Conservation (phyloP, 2,113 vertebrate species). For the Mirza zaza region DNA sequence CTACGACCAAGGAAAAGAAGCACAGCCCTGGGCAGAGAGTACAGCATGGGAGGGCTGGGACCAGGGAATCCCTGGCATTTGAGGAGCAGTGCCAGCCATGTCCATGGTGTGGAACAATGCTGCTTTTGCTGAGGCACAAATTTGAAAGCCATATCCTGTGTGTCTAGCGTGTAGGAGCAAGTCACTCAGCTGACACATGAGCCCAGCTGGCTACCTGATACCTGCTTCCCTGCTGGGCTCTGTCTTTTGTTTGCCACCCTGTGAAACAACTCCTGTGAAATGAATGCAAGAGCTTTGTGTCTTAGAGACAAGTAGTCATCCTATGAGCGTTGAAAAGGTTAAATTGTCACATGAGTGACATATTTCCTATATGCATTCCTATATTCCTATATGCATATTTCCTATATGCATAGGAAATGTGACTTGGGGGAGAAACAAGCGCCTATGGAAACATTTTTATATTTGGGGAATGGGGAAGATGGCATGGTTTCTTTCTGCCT, state of each 20-base stretch:
- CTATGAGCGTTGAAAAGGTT: background rate
- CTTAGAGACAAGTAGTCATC: background rate
- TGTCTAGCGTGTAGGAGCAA: background rate
- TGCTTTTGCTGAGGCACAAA: background rate
- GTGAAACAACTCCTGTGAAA: background rate
- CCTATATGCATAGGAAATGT: background rate
- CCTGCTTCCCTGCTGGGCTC: background rate
- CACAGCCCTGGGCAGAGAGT: background rate
- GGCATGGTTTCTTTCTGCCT: background rate
- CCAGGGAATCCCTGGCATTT: background rate
- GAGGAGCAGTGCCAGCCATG: background rate
- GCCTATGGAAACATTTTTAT: background rate
- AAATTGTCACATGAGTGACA: background rate
- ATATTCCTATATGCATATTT: no score
- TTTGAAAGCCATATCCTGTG: background rate
- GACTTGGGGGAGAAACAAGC: background rate
- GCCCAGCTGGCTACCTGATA: background rate
- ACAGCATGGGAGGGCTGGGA: background rate
- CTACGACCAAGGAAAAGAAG: background rate
- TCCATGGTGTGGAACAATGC: background rate
- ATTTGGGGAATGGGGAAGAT: background rate
- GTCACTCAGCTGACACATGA: background rate
- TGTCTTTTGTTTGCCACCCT: background rate
- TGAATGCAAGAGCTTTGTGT: background rate
- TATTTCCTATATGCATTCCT: no score